A percentile compares a stretch with the other conserved stretches of the same genome.
Conservation (phyloP, 1,140 invertebrate species). For the Oedothorax gibbosus region DNA sequence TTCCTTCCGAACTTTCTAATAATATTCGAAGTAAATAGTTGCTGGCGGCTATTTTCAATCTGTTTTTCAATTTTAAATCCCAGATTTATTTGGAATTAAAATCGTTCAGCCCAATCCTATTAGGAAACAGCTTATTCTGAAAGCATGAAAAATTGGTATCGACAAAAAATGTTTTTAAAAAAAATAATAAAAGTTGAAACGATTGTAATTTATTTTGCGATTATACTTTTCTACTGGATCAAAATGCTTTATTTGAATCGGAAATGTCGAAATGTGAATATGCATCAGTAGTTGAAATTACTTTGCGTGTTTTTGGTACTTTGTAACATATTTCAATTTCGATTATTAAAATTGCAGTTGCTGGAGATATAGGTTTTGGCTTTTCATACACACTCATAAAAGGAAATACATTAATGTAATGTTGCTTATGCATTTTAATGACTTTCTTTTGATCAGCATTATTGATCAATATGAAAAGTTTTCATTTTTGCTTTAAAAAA, state of each 20-base stretch:
- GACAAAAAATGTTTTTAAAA: slow-evolving; percentile 12
- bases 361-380: too few relatives aligned
- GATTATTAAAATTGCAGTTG: too few relatives aligned
- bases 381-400: too few relatives aligned
- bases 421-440: too few relatives aligned
- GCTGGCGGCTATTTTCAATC: neutral
- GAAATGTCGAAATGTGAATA: neutral
- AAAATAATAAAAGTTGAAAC: slow-evolving; percentile 7
- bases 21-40: slow-evolving; percentile 5
- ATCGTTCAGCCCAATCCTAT: slow-evolving; percentile 4
- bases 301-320: too few relatives aligned
- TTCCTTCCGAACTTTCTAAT: too few relatives aligned
- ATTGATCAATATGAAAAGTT: too few relatives aligned
- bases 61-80: slow-evolving; percentile 20
- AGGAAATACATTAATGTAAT: too few relatives aligned
- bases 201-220: neutral
- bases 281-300: neutral
- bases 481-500: too few relatives aligned
- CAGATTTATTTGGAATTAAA: neutral
- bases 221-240: neutral
- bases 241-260: neutral
- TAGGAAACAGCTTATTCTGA: slow-evolving; percentile 8
- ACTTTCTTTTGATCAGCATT: too few relatives aligned
- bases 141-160: neutral
- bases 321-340: too few relatives aligned